A percentile compares a stretch with the other conserved stretches of the same genome.
Evolutionary conservation across 2,113 vertebrate species (phyloP).

Genomic region (Spizaetus ornatus): DNA sequence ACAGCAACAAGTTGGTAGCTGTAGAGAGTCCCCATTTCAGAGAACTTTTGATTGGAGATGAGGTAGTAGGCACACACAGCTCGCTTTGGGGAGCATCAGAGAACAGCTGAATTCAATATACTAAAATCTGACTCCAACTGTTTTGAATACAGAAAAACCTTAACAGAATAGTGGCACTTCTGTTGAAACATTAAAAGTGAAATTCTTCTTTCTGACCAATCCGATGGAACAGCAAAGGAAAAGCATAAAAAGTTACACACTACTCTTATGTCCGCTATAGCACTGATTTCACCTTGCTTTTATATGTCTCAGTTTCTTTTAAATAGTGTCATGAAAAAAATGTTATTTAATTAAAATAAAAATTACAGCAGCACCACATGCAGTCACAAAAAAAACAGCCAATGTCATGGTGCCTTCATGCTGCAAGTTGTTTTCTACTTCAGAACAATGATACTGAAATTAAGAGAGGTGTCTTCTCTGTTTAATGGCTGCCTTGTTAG

Average conservation of each 20-base stretch:
- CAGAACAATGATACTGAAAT: background rate
- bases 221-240: background rate
- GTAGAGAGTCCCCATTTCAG: background rate
- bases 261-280: fast-evolving
- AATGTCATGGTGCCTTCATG: background rate
- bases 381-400: background rate
- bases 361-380: background rate
- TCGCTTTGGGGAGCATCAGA: background rate
- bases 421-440: background rate
- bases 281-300: background rate
- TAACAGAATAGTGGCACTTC: background rate
- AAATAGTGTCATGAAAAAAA: background rate
- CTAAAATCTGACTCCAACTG: background rate
- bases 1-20: background rate
- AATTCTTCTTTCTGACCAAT: background rate
- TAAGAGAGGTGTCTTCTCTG: background rate
- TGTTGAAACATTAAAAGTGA: background rate
- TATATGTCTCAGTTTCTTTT: background rate
- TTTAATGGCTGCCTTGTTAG: background rate
- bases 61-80: background rate
- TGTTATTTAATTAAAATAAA: background rate
- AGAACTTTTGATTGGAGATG: background rate
- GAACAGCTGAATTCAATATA: background rate
- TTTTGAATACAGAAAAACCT: background rate
- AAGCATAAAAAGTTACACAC: background rate